Percentiles rank a stretch among this genome's conserved stretches.
Evolutionary conservation across 35 echinoderm and acorn worm species (phyloP).

Genomic region (Hemicentrotus pulcherrimus): DNA sequence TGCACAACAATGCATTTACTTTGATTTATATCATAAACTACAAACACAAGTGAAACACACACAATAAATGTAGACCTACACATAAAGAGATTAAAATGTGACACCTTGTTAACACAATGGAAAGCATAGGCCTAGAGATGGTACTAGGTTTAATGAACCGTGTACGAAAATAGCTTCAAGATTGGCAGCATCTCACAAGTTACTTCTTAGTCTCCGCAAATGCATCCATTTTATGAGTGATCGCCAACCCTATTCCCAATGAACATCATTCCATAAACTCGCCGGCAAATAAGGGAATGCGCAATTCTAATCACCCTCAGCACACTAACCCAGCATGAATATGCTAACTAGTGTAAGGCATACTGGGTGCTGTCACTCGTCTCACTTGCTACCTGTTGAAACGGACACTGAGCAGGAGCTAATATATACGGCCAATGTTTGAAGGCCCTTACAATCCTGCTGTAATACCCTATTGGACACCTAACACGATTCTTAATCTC

Average conservation of each 20-base stretch:
- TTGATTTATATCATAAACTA: too few species aligned
- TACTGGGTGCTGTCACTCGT: conserved; percentile 39
- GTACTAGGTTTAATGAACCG: background rate
- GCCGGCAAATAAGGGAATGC: background rate
- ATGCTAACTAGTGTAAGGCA: conserved; percentile 42
- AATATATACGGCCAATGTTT: conserved; percentile 44
- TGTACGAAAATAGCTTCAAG: background rate
- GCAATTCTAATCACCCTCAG: conserved; percentile 6
- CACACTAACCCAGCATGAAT: background rate
- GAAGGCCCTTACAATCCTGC: background rate
- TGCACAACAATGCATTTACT: too few species aligned
- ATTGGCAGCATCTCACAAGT: background rate
- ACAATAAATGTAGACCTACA: too few species aligned
- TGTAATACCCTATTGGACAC: conserved; percentile 25
- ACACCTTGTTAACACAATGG: too few species aligned
- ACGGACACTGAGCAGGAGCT: conserved; percentile 25
- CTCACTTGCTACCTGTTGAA: conserved; percentile 37
- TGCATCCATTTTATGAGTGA: background rate
- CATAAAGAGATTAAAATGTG: too few species aligned
- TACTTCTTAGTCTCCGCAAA: background rate
- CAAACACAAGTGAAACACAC: too few species aligned
- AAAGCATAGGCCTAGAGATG: too few species aligned
- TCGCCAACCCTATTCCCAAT: background rate
- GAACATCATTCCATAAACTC: conserved; percentile 13
- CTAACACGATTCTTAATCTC: conserved; percentile 24